Percentiles rank a stretch among this genome's conserved stretches.
Evolutionary conservation across 1,140 invertebrate species (phyloP).

Genomic region (Apolygus lucorum): DNA sequence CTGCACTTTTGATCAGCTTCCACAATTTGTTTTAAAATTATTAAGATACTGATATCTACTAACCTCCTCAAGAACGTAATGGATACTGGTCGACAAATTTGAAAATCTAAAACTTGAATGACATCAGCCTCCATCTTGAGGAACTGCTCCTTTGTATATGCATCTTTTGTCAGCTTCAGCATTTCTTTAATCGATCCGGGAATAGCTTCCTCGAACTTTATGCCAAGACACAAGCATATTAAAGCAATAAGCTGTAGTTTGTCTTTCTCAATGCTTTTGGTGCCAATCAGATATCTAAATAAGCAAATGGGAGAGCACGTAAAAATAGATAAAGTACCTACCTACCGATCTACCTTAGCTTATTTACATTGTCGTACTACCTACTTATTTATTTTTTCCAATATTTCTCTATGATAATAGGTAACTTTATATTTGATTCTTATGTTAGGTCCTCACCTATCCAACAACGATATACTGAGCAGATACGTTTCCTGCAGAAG

Average conservation of each 20-base stretch:
- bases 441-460: slow-evolving; percentile 10
- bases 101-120: slow-evolving; percentile 2
- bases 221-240: background rate
- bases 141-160: background rate
- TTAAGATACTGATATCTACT: too few species aligned
- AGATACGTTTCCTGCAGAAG: slow-evolving; percentile 21
- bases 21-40: too few species aligned
- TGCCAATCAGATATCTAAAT: too few species aligned
- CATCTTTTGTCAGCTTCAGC: background rate
- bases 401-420: too few species aligned
- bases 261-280: too few species aligned
- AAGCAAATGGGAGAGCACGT: too few species aligned
- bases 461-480: slow-evolving; percentile 9
- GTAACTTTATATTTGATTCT: too few species aligned
- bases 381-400: too few species aligned
- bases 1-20: too few species aligned
- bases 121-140: slow-evolving; percentile 17
- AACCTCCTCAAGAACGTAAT: slow-evolving; percentile 10
- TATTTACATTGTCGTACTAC: too few species aligned
- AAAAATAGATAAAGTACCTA: too few species aligned
- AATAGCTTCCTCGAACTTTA: slow-evolving; percentile 22
- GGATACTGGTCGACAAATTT: slow-evolving; percentile 2
- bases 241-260: slow-evolving; percentile 17
- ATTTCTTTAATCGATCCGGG: slow-evolving; percentile 4
- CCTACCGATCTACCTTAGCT: too few species aligned